Conservation (phyloP, 1,140 invertebrate species). For the Zaprionus capensis region DNA sequence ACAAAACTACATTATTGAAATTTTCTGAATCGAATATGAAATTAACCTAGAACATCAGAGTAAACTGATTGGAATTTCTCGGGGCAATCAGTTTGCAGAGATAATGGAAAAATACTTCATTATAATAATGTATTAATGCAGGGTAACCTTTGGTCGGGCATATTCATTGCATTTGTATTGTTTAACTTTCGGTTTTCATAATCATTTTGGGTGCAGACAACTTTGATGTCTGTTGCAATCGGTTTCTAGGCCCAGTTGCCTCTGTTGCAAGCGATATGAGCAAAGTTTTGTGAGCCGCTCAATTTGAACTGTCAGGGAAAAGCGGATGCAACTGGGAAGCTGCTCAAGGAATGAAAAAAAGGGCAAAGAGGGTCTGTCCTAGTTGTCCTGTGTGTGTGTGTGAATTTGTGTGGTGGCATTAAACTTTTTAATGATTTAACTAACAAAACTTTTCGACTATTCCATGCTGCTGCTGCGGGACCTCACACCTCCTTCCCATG, state of each 20-base stretch:
- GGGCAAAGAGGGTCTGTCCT: not conserved
- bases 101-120: no score
- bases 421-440: constrained; percentile 84
- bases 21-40: not conserved
- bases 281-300: constrained; percentile 54
- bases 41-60: not conserved
- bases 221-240: constrained; percentile 15
- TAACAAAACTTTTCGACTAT: constrained; percentile 78
- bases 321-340: constrained; percentile 33
- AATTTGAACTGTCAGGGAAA: constrained; percentile 44
- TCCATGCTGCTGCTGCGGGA: constrained; percentile 43
- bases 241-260: constrained; percentile 36
- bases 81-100: no score
- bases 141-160: no score
- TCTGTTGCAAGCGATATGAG: constrained; percentile 48
- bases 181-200: constrained; percentile 6
- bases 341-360: constrained; percentile 31
- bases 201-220: not conserved
- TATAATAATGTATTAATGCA: no score
- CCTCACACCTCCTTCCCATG: not conserved
- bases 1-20: no score
- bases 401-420: constrained; percentile 66
- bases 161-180: not conserved
- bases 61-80: not conserved
- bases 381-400: constrained; percentile 12